Percentiles rank a stretch among this genome's conserved stretches.
phyloP scores from a whole-genome alignment of 1,140 invertebrate genomes.

The Choristoneura fumiferana region DNA sequence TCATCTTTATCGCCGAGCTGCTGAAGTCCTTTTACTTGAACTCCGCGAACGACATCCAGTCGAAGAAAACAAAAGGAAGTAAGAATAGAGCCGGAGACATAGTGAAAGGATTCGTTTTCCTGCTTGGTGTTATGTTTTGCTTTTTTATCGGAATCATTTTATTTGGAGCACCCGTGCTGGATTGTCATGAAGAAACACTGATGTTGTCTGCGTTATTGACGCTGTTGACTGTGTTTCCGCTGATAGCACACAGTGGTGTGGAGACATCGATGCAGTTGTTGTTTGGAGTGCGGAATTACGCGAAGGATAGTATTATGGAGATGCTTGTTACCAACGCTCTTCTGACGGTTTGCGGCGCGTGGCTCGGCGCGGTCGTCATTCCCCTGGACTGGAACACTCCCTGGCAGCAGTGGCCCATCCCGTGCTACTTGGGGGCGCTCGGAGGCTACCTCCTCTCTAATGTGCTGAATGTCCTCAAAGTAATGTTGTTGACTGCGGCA shows the following conservation, averaged over 20 bases:
- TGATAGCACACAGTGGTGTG: slow-evolving; percentile 80
- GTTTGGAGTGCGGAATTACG: slow-evolving; percentile 71
- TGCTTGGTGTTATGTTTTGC: slow-evolving; percentile 60
- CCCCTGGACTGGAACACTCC: slow-evolving; percentile 95
- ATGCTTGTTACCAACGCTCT: slow-evolving; percentile 81
- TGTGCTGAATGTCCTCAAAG: slow-evolving; percentile 76
- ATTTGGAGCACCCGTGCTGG: slow-evolving; percentile 86
- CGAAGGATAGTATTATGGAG: slow-evolving; percentile 75
- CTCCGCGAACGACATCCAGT: slow-evolving; percentile 45
- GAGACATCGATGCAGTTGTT: slow-evolving; percentile 79
- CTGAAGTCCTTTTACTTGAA: slow-evolving; percentile 65
- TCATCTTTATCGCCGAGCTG: slow-evolving; percentile 64
- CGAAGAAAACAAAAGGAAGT: slow-evolving; percentile 45
- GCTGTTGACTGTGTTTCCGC: slow-evolving; percentile 83
- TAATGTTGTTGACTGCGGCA: slow-evolving; percentile 50
- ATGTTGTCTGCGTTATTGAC: slow-evolving; percentile 84
- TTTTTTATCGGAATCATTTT: slow-evolving; percentile 83
- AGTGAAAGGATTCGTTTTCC: slow-evolving; percentile 50
- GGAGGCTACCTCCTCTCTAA: slow-evolving; percentile 81
- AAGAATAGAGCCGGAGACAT: slow-evolving; percentile 55
- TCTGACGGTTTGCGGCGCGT: slow-evolving; percentile 87
- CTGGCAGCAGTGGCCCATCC: slow-evolving; percentile 92
- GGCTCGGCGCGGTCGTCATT: slow-evolving; percentile 92
- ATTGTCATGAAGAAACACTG: slow-evolving; percentile 84
- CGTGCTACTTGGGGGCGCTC: slow-evolving; percentile 85